These are phyloP conservation scores for Cynopterus sphinx DNA, from an alignment of 2,797 vertebrate species.

Conservation along the genomic window DNA sequence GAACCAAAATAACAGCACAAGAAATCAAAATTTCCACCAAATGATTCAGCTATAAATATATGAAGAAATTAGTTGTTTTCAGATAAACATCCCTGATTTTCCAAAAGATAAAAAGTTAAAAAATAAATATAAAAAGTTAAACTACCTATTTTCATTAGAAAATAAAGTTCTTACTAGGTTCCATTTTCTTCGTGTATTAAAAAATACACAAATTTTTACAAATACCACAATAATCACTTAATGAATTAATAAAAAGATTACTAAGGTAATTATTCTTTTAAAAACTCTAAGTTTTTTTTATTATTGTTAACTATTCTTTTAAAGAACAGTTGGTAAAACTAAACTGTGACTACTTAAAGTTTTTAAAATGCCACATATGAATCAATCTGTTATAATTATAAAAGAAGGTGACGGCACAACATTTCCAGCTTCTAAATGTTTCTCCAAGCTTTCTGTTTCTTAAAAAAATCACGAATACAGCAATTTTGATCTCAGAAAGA, in stretches of 20 bases:
- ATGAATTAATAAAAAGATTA: conserved; percentile 54
- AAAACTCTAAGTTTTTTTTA: no score
- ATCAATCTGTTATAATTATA: conserved; percentile 61
- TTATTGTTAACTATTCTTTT: not conserved
- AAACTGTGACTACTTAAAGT: conserved; percentile 27
- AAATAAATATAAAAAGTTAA: conserved; percentile 17
- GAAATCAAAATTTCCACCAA: conserved; percentile 47
- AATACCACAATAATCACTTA: conserved; percentile 44
- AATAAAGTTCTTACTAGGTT: not conserved
- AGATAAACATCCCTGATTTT: conserved; percentile 1
- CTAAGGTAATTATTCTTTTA: not conserved
- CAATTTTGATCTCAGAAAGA: conserved; percentile 65
- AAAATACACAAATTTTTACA: conserved; percentile 12
- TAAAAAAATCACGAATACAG: conserved; percentile 16
- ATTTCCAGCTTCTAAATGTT: conserved; percentile 52
- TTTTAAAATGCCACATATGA: conserved; percentile 62
- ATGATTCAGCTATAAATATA: not conserved
- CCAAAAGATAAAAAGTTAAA: conserved; percentile 7
- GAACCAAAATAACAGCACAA: not conserved
- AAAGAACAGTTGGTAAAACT: conserved; percentile 48
- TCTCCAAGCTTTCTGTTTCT: conserved; percentile 53
- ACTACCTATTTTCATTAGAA: not conserved
- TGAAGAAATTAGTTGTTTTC: conserved; percentile 45
- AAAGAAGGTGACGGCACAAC: not conserved
- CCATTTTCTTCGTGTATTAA: not conserved